phyloP scores from a whole-genome alignment of 2,888 invertebrate genomes.

The Sphaerophoria taeniata region DNA sequence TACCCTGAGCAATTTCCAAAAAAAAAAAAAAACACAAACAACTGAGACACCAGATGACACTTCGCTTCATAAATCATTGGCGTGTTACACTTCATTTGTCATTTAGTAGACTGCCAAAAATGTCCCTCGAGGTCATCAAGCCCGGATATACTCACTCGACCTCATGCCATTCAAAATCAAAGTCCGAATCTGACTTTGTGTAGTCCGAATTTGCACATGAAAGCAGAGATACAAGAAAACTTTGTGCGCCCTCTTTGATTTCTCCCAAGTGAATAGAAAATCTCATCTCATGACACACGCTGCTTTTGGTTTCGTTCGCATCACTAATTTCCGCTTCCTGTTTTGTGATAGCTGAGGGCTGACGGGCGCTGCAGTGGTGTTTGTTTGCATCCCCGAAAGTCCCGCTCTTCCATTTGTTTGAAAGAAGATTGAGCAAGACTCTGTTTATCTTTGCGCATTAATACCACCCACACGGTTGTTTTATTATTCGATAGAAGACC shows the following conservation, averaged over 20 bases:
- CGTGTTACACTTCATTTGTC: constrained; percentile 69
- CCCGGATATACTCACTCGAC: constrained; percentile 5
- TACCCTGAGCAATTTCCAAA: not conserved
- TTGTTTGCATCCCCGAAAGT: not conserved
- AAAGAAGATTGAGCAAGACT: constrained; percentile 32
- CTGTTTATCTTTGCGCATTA: constrained; percentile 44
- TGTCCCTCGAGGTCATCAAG: constrained; percentile 19
- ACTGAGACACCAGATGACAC: constrained; percentile 51
- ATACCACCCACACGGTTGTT: constrained; percentile 19
- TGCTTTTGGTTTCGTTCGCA: constrained; percentile 61
- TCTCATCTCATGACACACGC: constrained; percentile 57
- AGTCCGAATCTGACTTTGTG: constrained; percentile 29
- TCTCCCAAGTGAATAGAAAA: constrained; percentile 51
- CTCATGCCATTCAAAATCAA: constrained; percentile 21
- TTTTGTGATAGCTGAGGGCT: constrained; percentile 49
- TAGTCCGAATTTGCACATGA: constrained; percentile 47
- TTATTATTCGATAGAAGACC: not conserved
- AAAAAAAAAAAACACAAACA: not conserved
- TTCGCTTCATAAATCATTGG: constrained; percentile 62
- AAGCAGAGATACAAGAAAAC: constrained; percentile 1
- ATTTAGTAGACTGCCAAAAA: constrained; percentile 42
- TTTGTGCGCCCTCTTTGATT: constrained; percentile 32
- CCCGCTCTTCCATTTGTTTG: not conserved
- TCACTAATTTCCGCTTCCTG: constrained; percentile 72
- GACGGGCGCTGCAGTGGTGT: not conserved